Evolutionary conservation across 2,113 vertebrate species (phyloP).

Genomic region (Lontra canadensis): DNA sequence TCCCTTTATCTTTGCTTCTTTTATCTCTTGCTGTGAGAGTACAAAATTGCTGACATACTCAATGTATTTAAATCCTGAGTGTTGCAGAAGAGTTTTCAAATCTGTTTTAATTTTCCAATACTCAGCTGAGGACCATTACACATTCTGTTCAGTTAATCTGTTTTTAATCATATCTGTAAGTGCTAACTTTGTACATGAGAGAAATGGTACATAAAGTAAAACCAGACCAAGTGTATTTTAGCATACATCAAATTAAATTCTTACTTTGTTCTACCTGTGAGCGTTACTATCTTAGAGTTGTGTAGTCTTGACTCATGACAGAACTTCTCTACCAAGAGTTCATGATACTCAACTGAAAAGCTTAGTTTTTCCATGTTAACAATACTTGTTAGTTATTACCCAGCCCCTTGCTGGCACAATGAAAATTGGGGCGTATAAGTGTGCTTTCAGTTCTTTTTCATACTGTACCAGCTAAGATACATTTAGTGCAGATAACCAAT

Average conservation of each 20-base stretch:
- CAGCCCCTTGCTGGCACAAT: neutral
- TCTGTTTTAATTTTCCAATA: constrained; percentile 77
- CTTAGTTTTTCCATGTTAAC: neutral
- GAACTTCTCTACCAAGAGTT: neutral
- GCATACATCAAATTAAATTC: constrained; percentile 16
- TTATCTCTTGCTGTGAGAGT: constrained; percentile 77
- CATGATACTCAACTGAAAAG: neutral
- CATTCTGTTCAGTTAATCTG: constrained; percentile 75
- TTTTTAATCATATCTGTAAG: constrained; percentile 76
- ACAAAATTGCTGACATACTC: constrained; percentile 78
- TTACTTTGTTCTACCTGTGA: constrained; percentile 6
- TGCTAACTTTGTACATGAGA: constrained; percentile 52
- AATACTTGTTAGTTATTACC: neutral
- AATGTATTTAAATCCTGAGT: constrained; percentile 75
- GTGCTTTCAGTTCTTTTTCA: neutral
- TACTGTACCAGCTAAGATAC: neutral
- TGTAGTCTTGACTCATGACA: neutral
- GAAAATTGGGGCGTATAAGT: neutral
- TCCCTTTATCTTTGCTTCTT: constrained; percentile 81
- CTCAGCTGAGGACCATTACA: constrained; percentile 67
- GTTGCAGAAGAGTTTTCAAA: constrained; percentile 71
- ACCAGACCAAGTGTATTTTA: constrained; percentile 33
- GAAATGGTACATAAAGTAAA: constrained; percentile 60
- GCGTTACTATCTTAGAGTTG: neutral
- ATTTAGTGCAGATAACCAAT: neutral